Conservation (phyloP, 2,888 invertebrate species). For the Ellobium chinense region DNA sequence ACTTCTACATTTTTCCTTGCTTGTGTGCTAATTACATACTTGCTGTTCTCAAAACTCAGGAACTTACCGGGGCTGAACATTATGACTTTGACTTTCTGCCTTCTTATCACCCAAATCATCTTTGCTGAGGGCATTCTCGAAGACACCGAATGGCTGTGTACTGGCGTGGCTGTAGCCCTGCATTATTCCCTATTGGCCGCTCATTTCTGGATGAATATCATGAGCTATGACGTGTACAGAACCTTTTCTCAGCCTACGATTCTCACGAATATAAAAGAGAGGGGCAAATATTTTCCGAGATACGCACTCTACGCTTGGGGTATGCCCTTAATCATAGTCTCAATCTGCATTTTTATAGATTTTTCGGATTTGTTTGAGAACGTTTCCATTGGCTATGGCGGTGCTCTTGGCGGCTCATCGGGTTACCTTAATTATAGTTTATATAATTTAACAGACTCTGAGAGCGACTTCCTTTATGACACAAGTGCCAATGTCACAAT, state of each 20-base stretch:
- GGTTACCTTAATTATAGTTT: background rate
- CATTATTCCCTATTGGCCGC: conserved; percentile 85
- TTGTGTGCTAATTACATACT: conserved; percentile 75
- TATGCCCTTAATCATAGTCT: conserved; percentile 81
- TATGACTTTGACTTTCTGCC: conserved; percentile 75
- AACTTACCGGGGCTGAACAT: conserved; percentile 78
- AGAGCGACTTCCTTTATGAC: too few relatives aligned
- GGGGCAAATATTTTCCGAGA: conserved; percentile 61
- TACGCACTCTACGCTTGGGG: conserved; percentile 85
- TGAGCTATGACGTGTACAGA: conserved; percentile 81
- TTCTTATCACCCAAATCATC: conserved; percentile 73
- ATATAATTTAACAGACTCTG: background rate
- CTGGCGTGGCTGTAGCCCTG: conserved; percentile 83
- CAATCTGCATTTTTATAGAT: conserved; percentile 72
- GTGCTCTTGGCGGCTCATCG: background rate
- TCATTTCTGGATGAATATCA: conserved; percentile 85
- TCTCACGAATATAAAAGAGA: conserved; percentile 59
- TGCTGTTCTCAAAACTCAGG: conserved; percentile 70
- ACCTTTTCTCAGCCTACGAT: conserved; percentile 79
- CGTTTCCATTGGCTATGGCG: conserved; percentile 63
- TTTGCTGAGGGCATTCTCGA: conserved; percentile 39
- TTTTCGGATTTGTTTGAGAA: conserved; percentile 54
- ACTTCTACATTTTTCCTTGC: conserved; percentile 73
- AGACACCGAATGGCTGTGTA: conserved; percentile 68
- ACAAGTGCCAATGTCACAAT: too few relatives aligned